Conservation (phyloP, 2,113 vertebrate species). For the Grallaria varia region DNA sequence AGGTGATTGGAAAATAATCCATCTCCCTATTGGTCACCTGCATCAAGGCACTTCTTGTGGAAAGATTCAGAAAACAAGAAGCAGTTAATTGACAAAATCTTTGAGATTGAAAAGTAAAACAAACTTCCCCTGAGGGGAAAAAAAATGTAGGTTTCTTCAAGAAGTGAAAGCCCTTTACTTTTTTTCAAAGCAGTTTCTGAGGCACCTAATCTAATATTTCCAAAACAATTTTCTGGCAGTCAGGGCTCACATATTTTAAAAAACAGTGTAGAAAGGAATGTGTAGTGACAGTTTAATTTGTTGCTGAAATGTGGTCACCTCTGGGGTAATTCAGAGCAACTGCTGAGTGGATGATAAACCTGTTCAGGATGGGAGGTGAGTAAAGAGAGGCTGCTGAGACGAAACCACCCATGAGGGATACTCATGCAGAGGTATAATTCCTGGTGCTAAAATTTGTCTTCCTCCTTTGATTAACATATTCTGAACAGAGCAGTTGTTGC, state of each 20-base stretch:
- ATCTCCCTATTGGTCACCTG: neutral
- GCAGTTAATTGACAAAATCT: neutral
- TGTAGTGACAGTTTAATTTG: conserved; percentile 14
- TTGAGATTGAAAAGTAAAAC: neutral
- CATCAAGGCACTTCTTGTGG: neutral
- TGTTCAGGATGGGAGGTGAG: neutral
- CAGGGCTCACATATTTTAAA: neutral
- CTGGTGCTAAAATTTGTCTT: neutral
- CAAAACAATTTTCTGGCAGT: conserved; percentile 5
- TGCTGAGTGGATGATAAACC: neutral
- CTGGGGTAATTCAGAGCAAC: neutral
- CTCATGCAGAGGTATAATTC: neutral
- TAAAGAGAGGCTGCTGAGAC: neutral
- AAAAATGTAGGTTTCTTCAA: neutral
- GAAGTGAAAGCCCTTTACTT: neutral
- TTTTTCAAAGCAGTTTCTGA: neutral
- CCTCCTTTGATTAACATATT: neutral
- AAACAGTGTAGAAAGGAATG: neutral
- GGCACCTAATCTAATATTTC: conserved; percentile 39
- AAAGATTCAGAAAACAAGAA: neutral
- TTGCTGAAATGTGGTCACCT: conserved; percentile 11
- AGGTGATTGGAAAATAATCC: neutral
- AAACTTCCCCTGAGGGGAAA: neutral
- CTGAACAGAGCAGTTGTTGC: neutral
- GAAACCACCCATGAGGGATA: neutral